Conservation (phyloP, 2,888 invertebrate species). For the Pheosia gnoma region DNA sequence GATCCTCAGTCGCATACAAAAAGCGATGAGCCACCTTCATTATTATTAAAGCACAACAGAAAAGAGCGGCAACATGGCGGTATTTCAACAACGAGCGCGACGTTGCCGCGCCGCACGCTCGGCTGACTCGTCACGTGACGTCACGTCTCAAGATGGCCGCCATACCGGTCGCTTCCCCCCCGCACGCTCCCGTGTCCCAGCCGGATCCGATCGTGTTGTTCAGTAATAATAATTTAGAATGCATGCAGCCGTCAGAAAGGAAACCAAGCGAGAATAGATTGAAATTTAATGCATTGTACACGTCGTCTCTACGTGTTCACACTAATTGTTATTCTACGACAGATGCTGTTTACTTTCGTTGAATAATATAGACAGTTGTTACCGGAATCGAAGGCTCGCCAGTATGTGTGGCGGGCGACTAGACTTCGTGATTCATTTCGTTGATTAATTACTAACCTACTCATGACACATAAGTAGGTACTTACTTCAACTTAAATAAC, state of each 20-base stretch:
- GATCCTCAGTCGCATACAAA: constrained; percentile 73
- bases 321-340: constrained; percentile 78
- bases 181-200: constrained; percentile 71
- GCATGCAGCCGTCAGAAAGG: constrained; percentile 79
- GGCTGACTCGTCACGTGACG: constrained; percentile 83
- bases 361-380: constrained; percentile 67
- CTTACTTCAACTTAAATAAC: not conserved
- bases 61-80: constrained; percentile 69
- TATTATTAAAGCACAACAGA: constrained; percentile 75
- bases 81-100: constrained; percentile 55
- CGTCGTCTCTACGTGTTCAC: constrained; percentile 64
- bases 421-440: constrained; percentile 58
- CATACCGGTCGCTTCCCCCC: constrained; percentile 73
- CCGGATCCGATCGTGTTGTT: constrained; percentile 74
- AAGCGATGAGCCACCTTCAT: constrained; percentile 68
- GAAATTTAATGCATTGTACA: constrained; percentile 78
- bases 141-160: constrained; percentile 84
- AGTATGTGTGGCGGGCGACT: constrained; percentile 47
- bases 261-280: constrained; percentile 80
- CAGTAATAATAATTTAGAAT: constrained; percentile 78
- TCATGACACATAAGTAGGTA: constrained; percentile 9
- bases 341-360: constrained; percentile 81
- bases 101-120: constrained; percentile 77
- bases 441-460: constrained; percentile 43
- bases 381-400: constrained; percentile 61